Evolutionary conservation across 1,140 invertebrate species (phyloP), one percentile per base, ranked within the genome.

Genomic region (Microplitis demolitor): DNA sequence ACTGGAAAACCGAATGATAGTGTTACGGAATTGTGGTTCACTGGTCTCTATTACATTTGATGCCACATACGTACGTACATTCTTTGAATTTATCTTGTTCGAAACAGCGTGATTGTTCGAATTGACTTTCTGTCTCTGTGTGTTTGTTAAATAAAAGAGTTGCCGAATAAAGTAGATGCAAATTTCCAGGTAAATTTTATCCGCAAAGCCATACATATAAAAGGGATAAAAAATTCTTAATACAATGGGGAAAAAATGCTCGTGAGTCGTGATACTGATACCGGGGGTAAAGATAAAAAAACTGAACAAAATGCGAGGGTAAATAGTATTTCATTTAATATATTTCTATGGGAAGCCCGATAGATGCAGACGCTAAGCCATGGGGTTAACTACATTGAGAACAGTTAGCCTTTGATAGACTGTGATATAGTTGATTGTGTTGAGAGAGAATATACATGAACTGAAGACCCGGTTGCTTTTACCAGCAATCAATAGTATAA

Each of bases 161-260:
- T 8, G 4, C 34, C 31, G 34, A 67, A 34, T 61, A 54, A 69
- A n/a, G 60, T 69, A 45, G 33, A 69, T 37, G 31, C 4, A 33
- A 2, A 24, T 24, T 24, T 24, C 0, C 0, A 2, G 24, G 24
- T 24, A 24, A 24, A 24, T 24, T 24, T 24, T 24, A 24, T 24
- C 24, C 6, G 39, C 34, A 70, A 70, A 70, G 68, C 68, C 68
- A 61, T 70, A 70, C 53, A 13, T 51, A 37, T 62, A 31, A 35
- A 35, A 61, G 2, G 60, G 68, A 70, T 34, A 62, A 70, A 62
- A 9, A 60, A 33, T 33, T 5, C 16, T 56, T 33, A 13, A 45
- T 24, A 1, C 45, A 50, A 70, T 37, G 5, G 39, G 8, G 39
- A 66, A 51, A 31, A 39, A 50, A 14, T 33, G 6, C 4, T 35